A percentile compares a stretch with the other conserved stretches of the same genome.
Evolutionary conservation across 2,888 invertebrate genomes (phyloP).

Genomic region (Malachius bipustulatus): DNA sequence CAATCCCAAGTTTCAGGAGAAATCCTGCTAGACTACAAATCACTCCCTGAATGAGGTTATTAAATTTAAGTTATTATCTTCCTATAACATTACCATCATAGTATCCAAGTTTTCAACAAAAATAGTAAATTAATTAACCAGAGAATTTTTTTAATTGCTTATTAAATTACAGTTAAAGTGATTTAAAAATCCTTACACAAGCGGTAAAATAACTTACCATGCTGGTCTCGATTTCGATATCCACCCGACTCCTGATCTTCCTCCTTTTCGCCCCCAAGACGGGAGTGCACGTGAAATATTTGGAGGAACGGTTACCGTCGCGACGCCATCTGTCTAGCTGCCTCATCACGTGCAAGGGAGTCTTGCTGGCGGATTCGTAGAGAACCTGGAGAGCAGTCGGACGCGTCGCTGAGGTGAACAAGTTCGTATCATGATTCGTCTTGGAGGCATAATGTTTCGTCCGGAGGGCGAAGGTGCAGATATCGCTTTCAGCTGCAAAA

Average conservation of each 20-base stretch:
- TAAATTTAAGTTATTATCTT: too few species aligned
- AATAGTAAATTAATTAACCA: too few species aligned
- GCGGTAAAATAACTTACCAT: slow-evolving; percentile 66
- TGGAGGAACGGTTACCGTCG: slow-evolving; percentile 49
- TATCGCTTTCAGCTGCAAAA: slow-evolving; percentile 78
- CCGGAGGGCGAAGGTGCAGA: slow-evolving; percentile 71
- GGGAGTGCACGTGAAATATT: slow-evolving; percentile 70
- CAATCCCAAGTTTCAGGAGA: too few species aligned
- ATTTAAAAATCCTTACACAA: slow-evolving; percentile 1
- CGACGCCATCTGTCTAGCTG: slow-evolving; percentile 57
- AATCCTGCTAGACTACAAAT: too few species aligned
- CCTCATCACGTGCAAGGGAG: slow-evolving; percentile 49
- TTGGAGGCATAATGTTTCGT: slow-evolving; percentile 65
- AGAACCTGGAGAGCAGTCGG: slow-evolving; percentile 64
- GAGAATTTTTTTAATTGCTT: too few species aligned
- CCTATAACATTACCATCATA: too few species aligned
- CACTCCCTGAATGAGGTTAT: too few species aligned
- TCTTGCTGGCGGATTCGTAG: slow-evolving; percentile 65
- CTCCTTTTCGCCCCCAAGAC: slow-evolving; percentile 61
- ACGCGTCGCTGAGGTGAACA: slow-evolving; percentile 64
- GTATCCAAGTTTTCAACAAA: too few species aligned
- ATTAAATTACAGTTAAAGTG: too few species aligned
- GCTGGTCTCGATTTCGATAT: slow-evolving; percentile 79
- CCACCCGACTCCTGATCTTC: slow-evolving; percentile 54
- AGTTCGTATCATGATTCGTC: slow-evolving; percentile 54